Conservation (phyloP, 2,113 vertebrate genomes). For the Cyanistes caeruleus region DNA sequence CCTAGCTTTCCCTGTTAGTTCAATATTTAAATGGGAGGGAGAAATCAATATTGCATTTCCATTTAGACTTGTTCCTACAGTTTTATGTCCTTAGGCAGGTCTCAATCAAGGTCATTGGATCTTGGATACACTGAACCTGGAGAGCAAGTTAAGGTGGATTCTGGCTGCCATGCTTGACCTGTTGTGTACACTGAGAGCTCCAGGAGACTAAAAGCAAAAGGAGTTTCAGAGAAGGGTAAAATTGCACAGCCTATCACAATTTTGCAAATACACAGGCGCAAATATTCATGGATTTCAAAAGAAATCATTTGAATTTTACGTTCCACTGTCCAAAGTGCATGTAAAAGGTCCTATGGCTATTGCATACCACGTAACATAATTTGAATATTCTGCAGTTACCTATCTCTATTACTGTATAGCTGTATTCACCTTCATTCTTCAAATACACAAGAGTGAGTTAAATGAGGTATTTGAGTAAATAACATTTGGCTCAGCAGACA, state of each 20-base stretch:
- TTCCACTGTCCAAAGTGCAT: neutral
- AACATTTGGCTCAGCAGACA: neutral
- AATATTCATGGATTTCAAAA: neutral
- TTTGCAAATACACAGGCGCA: neutral
- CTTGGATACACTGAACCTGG: neutral
- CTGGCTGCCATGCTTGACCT: neutral
- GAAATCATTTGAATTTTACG: neutral
- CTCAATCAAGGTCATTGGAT: neutral
- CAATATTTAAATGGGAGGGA: neutral
- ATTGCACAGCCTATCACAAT: neutral
- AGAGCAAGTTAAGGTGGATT: neutral
- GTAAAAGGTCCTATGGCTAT: neutral
- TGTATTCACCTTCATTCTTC: neutral
- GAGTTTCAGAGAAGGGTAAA: neutral
- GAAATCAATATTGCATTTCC: neutral
- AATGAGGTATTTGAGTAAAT: neutral
- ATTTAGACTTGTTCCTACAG: slow-evolving; percentile 16
- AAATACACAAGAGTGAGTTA: neutral
- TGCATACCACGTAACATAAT: neutral
- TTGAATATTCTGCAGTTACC: neutral
- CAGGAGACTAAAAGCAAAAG: neutral
- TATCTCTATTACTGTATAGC: neutral
- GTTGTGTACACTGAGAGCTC: neutral
- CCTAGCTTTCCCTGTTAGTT: neutral
- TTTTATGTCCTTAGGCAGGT: slow-evolving; percentile 17